Conservation (phyloP, 2,113 vertebrate genomes). For the Brachirus orientalis region DNA sequence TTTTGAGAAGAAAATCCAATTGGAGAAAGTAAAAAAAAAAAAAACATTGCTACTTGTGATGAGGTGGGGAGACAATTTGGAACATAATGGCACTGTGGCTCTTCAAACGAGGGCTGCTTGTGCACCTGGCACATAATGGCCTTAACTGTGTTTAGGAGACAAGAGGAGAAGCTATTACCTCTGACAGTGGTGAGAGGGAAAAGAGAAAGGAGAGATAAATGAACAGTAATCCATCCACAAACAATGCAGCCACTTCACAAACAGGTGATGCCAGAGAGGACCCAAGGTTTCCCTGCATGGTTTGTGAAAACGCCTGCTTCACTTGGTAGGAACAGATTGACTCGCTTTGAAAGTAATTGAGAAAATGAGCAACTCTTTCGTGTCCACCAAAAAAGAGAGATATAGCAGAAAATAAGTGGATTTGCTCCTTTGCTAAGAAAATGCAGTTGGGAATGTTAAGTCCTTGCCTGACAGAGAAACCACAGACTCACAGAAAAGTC, state of each 20-base stretch:
- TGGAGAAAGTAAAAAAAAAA: conserved; percentile 10
- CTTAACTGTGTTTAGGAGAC: conserved; percentile 52
- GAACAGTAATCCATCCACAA: conserved; percentile 40
- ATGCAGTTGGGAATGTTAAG: no score
- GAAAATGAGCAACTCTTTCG: not conserved
- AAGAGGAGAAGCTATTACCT: conserved; percentile 44
- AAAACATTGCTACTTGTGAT: conserved; percentile 19
- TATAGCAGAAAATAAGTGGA: no score
- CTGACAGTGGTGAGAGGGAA: conserved; percentile 34
- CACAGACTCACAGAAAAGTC: no score
- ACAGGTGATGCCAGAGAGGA: conserved; percentile 29
- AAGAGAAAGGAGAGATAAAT: conserved; percentile 39
- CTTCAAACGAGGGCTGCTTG: conserved; percentile 36
- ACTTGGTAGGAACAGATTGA: conserved; percentile 7
- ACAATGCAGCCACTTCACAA: conserved; percentile 49
- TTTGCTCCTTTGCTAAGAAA: no score
- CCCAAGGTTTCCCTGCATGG: conserved; percentile 18
- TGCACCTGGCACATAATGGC: conserved; percentile 55
- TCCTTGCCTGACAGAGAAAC: no score
- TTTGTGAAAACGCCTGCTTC: conserved; percentile 19
- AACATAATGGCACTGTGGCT: conserved; percentile 49
- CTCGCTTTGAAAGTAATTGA: conserved; percentile 22
- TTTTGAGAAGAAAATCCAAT: conserved; percentile 52
- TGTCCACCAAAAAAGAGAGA: no score
- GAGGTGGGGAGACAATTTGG: conserved; percentile 38